phyloP scores from a whole-genome alignment of 2,888 invertebrate species.

The Abrostola triplasia region DNA sequence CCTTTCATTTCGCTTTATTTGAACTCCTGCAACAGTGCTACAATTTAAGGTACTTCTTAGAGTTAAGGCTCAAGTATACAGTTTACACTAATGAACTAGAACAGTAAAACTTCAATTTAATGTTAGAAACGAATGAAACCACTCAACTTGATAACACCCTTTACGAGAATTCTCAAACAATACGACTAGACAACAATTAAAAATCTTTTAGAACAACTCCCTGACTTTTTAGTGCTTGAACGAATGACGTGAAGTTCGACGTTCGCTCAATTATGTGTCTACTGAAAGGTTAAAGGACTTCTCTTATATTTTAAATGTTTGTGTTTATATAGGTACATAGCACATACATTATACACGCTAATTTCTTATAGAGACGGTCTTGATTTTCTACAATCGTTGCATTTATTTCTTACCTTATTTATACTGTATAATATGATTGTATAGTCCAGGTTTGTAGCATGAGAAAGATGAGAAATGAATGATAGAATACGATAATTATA shows the following conservation, averaged over 20 bases:
- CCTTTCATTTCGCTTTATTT: conserved; percentile 12
- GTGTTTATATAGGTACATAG: too few relatives aligned
- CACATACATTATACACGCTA: too few relatives aligned
- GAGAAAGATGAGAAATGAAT: too few relatives aligned
- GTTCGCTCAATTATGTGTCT: too few relatives aligned
- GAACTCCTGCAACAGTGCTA: conserved; percentile 1
- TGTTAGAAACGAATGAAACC: conserved; percentile 36
- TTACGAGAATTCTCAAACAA: conserved; percentile 42
- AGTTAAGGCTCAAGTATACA: conserved; percentile 12
- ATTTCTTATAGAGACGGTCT: too few relatives aligned
- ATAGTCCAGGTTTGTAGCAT: too few relatives aligned
- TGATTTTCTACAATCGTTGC: too few relatives aligned
- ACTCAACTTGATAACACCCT: conserved; percentile 41
- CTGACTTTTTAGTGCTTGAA: background rate
- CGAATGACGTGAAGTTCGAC: background rate
- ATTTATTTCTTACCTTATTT: too few relatives aligned
- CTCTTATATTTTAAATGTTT: background rate
- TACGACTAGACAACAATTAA: conserved; percentile 35
- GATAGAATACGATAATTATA: too few relatives aligned
- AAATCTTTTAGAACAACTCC: conserved; percentile 29
- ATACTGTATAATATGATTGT: too few relatives aligned
- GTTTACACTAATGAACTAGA: conserved; percentile 40
- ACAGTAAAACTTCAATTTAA: conserved; percentile 43
- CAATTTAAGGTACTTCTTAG: conserved; percentile 13
- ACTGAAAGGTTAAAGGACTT: background rate